These are phyloP conservation scores for Agriopis leucophaearia DNA, from an alignment of 2,888 invertebrate species.

Conservation along the genomic window DNA sequence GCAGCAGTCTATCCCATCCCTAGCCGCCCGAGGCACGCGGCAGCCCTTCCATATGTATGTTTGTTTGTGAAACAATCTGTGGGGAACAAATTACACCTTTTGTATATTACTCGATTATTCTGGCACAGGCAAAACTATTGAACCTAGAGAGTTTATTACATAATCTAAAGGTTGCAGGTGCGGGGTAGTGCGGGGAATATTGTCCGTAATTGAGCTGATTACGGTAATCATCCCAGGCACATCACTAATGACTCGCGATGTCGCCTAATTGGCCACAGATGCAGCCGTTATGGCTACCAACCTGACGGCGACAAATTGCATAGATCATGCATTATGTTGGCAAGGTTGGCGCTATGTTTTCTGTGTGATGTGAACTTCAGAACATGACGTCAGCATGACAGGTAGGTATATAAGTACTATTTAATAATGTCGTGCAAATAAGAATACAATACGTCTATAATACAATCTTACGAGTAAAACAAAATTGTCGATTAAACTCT, in stretches of 20 bases:
- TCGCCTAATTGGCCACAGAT: slow-evolving; percentile 43
- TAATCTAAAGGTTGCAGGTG: not conserved
- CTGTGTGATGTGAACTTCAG: not conserved
- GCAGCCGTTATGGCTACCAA: slow-evolving; percentile 33
- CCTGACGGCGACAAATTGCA: slow-evolving; percentile 35
- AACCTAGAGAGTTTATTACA: not conserved
- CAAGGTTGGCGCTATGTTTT: slow-evolving; percentile 16
- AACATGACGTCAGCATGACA: no score
- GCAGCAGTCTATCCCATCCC: slow-evolving; percentile 21
- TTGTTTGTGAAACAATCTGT: slow-evolving; percentile 49
- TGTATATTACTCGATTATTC: slow-evolving; percentile 33
- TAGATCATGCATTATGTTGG: slow-evolving; percentile 23
- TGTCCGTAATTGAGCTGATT: slow-evolving; percentile 29
- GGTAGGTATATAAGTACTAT: no score
- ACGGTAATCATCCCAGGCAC: slow-evolving; percentile 42
- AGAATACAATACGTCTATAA: no score
- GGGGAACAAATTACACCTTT: slow-evolving; percentile 37
- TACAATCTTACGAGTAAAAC: no score
- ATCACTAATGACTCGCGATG: slow-evolving; percentile 44
- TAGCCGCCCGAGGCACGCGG: slow-evolving; percentile 36
- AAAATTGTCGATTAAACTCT: no score
- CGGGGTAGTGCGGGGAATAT: not conserved
- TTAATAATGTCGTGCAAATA: no score
- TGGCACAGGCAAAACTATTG: not conserved
- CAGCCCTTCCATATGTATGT: slow-evolving; percentile 49